Conservation (phyloP, 2,888 invertebrate genomes). For the Eupithecia tripunctaria region DNA sequence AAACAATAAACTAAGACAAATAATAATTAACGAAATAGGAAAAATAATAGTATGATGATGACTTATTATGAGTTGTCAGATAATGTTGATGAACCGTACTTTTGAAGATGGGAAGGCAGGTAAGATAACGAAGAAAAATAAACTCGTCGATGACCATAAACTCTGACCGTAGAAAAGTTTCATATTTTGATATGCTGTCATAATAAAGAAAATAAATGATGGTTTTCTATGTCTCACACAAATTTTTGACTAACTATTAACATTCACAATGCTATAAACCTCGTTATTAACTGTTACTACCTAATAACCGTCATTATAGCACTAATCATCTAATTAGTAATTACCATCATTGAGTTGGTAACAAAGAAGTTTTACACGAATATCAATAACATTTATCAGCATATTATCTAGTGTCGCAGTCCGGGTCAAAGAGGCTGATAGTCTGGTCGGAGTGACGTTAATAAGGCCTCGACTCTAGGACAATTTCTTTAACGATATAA, state of each 20-base stretch:
- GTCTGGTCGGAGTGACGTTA: background rate
- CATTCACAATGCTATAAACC: background rate
- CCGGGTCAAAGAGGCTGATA: constrained; percentile 18
- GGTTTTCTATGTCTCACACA: background rate
- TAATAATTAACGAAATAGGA: no score
- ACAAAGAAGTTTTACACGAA: background rate
- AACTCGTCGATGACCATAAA: background rate
- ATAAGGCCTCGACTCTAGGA: background rate
- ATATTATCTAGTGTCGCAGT: constrained; percentile 4
- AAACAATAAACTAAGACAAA: no score
- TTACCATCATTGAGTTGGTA: background rate
- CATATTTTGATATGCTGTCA: background rate
- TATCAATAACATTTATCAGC: background rate
- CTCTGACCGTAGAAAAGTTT: background rate
- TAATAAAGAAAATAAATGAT: background rate
- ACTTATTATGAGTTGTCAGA: no score
- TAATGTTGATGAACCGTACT: no score
- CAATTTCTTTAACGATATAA: background rate
- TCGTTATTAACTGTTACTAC: background rate
- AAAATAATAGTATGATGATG: no score
- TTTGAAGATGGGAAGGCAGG: no score
- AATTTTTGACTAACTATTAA: background rate
- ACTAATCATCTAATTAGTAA: background rate
- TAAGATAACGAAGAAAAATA: background rate
- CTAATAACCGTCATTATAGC: background rate